phyloP scores from a whole-genome alignment of 2,797 vertebrate species.

The Phrynocephalus guinanensis region DNA sequence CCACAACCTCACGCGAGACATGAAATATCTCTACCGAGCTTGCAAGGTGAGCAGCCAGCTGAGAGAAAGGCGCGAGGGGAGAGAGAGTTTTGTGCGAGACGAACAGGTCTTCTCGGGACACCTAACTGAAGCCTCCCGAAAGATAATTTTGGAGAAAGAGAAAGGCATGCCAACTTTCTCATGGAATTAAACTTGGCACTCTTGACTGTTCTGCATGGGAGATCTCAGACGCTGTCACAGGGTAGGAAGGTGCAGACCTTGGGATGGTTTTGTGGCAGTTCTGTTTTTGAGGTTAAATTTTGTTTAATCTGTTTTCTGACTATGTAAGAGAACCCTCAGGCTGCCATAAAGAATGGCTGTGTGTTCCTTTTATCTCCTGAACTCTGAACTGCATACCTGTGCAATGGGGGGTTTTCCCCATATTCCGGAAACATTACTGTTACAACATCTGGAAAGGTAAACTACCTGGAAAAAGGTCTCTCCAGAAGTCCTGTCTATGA shows the following conservation, averaged over 20 bases:
- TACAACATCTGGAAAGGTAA: not conserved
- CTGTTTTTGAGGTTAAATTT: not conserved
- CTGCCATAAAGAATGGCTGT: not conserved
- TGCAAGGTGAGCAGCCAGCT: conserved; percentile 85
- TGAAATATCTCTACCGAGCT: conserved; percentile 91
- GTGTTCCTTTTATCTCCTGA: not conserved
- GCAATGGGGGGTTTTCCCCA: not conserved
- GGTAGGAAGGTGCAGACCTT: not conserved
- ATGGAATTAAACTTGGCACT: not conserved
- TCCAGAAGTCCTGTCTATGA: not conserved
- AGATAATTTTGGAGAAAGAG: conserved; percentile 26
- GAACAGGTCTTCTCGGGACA: not conserved
- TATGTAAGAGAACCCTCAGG: not conserved
- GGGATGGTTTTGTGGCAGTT: not conserved
- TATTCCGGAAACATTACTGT: not conserved
- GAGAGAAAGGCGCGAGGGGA: not conserved
- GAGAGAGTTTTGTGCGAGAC: not conserved
- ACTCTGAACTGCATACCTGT: not conserved
- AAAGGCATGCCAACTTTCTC: conserved; percentile 7
- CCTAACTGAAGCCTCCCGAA: not conserved
- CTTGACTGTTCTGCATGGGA: not conserved
- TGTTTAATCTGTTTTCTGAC: not conserved
- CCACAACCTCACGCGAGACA: conserved; percentile 87
- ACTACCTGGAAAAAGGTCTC: not conserved
- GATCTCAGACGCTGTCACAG: not conserved